Evolutionary conservation across 2,797 vertebrate genomes (phyloP), one percentile per base, ranked within the genome.

Genomic region (Acanthopagrus latus): DNA sequence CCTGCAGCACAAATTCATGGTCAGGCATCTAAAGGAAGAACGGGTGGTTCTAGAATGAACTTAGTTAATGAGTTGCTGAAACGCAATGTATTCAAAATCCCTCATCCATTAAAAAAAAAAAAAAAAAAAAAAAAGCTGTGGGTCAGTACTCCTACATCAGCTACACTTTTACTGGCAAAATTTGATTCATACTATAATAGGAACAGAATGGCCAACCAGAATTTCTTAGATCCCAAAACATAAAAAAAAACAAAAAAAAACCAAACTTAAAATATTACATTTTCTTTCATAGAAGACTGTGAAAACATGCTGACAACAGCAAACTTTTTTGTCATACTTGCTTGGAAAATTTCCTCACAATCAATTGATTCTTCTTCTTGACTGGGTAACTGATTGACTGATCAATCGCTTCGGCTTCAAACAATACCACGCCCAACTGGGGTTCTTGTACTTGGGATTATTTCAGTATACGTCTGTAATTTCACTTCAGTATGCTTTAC

Each of bases 1-100:
- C 57, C 58, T 55, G 18, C 62, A 77, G 57, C 69, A 85, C 83
- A 92, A 86, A 84, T 89, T 86, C 88, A 88, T 80, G 80, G 86
- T 82, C 86, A 81, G 82, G 74, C 72, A 59, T 81, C 75, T 23
- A 58, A 38, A 38, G 20, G 20, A 18, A 51, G 29, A 41, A n/a
- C 2, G 2, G 41, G 44, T 76, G 41, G 7, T 57, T 41, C 8
- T 29, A 48, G 21, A 59, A 21, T 56, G 7, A 55, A 33, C 25
- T 10, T 16, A 41, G 4, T 44, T 47, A 64, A 65, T 65, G 7
- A 33, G 18, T 29, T 62, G 43, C 43, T 46, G 5, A 11, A 59
- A 67, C 44, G 4, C 7, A 51, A 4, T 25, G 5, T 7, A 51
- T 13, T 9, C 13, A 10, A 11, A n/a, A 7, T 33, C 38, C 18